Evolutionary conservation across 2,888 invertebrate genomes (phyloP).

Genomic region (Ectemnius cavifrons): DNA sequence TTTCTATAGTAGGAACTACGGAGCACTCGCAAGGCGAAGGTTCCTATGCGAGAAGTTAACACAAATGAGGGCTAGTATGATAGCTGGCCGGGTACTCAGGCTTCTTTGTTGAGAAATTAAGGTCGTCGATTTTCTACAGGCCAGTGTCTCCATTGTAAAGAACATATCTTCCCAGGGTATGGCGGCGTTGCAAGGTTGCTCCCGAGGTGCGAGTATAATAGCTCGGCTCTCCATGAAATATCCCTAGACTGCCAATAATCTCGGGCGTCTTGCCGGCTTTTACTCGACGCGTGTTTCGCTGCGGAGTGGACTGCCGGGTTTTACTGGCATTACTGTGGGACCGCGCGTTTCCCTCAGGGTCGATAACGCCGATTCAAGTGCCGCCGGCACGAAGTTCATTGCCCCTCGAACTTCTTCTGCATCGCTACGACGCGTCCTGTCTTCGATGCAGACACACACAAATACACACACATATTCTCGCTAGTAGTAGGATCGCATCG

Average conservation of each 20-base stretch:
- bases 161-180: background rate
- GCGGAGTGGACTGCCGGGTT: background rate
- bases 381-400: background rate
- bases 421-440: too few species aligned
- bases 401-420: background rate
- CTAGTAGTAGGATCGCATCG: background rate
- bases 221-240: too few species aligned
- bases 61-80: too few species aligned
- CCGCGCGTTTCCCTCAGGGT: conserved; percentile 9
- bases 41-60: too few species aligned
- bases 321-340: background rate
- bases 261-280: background rate
- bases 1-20: too few species aligned
- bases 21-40: too few species aligned
- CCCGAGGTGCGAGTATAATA: background rate
- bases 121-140: background rate
- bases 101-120: background rate
- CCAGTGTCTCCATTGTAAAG: background rate
- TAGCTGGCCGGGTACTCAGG: too few species aligned
- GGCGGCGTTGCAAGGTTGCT: background rate
- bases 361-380: conserved; percentile 16
- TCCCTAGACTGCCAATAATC: too few species aligned
- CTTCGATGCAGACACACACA: too few species aligned
- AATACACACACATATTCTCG: background rate
- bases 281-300: background rate